These are phyloP conservation scores for Cryptoprocta ferox DNA, from an alignment of 2,797 vertebrate species.

Conservation along the genomic window DNA sequence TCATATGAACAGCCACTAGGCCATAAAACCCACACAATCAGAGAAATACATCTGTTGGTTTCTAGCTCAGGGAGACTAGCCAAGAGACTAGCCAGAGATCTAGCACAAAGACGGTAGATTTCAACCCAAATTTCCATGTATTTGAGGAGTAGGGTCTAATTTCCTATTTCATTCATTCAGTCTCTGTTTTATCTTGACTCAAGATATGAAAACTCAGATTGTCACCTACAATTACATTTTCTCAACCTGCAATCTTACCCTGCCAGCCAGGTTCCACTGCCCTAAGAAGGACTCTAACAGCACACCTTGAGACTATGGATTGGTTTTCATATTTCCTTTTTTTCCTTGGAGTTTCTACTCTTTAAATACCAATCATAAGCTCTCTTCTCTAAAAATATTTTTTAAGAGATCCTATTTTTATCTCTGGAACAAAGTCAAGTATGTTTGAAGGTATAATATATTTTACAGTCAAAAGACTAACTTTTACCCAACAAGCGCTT, in stretches of 20 bases:
- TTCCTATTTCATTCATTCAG: background rate
- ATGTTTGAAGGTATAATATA: slow-evolving; percentile 61
- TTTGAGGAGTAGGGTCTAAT: background rate
- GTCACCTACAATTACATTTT: background rate
- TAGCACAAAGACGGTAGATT: background rate
- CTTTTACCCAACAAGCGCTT: slow-evolving; percentile 47
- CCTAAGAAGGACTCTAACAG: background rate
- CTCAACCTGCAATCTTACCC: background rate
- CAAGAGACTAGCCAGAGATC: background rate
- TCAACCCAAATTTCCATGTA: background rate
- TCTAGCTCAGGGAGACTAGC: background rate
- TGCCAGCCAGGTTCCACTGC: background rate
- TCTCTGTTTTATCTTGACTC: slow-evolving; percentile 10
- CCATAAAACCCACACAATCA: slow-evolving; percentile 29
- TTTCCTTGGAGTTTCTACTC: background rate
- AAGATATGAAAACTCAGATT: background rate
- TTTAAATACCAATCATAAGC: background rate
- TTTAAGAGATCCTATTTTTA: slow-evolving; percentile 57
- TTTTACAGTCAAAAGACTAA: slow-evolving; percentile 59
- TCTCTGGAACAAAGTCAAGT: slow-evolving; percentile 34
- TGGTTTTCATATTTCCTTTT: background rate
- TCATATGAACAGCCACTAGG: background rate
- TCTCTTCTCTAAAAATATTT: slow-evolving; percentile 44
- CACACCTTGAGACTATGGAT: background rate
- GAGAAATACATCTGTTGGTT: background rate